Evolutionary conservation across 1,140 invertebrate genomes (phyloP).

Genomic region (Zaprionus camerounensis): DNA sequence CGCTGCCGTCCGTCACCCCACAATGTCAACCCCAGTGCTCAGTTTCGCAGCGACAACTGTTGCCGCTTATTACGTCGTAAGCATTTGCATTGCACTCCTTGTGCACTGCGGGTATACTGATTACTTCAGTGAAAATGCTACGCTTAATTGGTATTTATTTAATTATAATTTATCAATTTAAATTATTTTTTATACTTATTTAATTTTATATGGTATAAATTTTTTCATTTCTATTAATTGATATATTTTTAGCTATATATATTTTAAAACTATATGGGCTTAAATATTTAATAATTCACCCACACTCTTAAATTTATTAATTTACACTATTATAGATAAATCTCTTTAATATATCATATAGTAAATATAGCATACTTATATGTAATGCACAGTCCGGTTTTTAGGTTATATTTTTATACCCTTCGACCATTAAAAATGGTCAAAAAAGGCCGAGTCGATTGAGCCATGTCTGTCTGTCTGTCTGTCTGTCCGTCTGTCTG

Average conservation of each 20-base stretch:
- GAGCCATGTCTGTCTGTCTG: no score
- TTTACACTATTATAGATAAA: not conserved
- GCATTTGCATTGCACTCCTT: not conserved
- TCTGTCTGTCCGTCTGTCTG: no score
- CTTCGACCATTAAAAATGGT: no score
- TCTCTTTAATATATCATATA: not conserved
- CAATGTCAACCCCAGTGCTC: constrained; percentile 15
- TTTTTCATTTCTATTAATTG: not conserved
- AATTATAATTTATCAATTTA: not conserved
- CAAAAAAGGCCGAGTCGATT: no score
- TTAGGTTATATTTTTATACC: constrained; percentile 2
- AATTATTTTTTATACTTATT: not conserved
- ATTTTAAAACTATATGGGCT: no score
- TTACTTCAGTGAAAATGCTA: constrained; percentile 1
- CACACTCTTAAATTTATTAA: not conserved
- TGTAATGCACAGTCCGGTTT: not conserved
- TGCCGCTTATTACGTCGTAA: constrained; percentile 55
- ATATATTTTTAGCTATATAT: not conserved
- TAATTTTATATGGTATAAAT: not conserved
- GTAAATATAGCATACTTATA: not conserved
- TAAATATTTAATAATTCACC: not conserved
- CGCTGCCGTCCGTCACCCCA: not conserved
- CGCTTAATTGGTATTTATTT: not conserved
- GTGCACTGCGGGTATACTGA: not conserved
- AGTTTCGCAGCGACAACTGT: constrained; percentile 55